A percentile compares a stretch with the other conserved stretches of the same genome.
phyloP scores from a whole-genome alignment of 2,888 invertebrate species.

The Dasypogon diadema region DNA sequence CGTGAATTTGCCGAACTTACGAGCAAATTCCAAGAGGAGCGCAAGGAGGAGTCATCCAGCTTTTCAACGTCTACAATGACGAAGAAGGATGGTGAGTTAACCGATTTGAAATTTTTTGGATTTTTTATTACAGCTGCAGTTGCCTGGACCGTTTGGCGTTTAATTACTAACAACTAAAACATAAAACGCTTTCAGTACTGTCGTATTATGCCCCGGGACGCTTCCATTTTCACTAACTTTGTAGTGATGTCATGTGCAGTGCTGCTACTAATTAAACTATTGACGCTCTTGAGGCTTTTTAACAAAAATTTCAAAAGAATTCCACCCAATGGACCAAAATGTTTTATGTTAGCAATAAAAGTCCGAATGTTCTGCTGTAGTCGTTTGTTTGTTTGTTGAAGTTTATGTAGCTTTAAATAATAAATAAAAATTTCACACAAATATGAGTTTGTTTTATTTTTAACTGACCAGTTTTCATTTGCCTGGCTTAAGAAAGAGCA shows the following conservation, averaged over 20 bases:
- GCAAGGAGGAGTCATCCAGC: slow-evolving; percentile 59
- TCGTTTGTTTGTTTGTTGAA: slow-evolving; percentile 12
- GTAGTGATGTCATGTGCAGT: neutral
- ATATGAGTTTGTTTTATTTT: slow-evolving; percentile 31
- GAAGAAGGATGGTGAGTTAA: slow-evolving; percentile 70
- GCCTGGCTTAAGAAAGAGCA: neutral
- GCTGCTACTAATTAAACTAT: slow-evolving; percentile 16
- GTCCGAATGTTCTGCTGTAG: slow-evolving; percentile 22
- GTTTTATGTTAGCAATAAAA: slow-evolving; percentile 6
- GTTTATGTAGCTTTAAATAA: slow-evolving; percentile 23
- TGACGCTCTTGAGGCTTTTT: neutral
- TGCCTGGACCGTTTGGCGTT: slow-evolving; percentile 63
- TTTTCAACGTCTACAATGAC: slow-evolving; percentile 56
- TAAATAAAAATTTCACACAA: slow-evolving; percentile 32
- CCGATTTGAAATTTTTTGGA: slow-evolving; percentile 58
- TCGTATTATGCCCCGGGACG: neutral
- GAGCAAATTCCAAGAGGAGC: slow-evolving; percentile 61
- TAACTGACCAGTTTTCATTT: slow-evolving; percentile 7
- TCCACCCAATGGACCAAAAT: neutral
- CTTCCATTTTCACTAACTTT: slow-evolving; percentile 16
- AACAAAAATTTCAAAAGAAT: neutral
- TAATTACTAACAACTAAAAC: slow-evolving; percentile 58
- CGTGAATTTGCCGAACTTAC: slow-evolving; percentile 76
- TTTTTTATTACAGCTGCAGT: slow-evolving; percentile 64
- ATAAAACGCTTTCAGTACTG: slow-evolving; percentile 16